phyloP scores from a whole-genome alignment of 1,140 invertebrate genomes.

The Euwallacea fornicatus region DNA sequence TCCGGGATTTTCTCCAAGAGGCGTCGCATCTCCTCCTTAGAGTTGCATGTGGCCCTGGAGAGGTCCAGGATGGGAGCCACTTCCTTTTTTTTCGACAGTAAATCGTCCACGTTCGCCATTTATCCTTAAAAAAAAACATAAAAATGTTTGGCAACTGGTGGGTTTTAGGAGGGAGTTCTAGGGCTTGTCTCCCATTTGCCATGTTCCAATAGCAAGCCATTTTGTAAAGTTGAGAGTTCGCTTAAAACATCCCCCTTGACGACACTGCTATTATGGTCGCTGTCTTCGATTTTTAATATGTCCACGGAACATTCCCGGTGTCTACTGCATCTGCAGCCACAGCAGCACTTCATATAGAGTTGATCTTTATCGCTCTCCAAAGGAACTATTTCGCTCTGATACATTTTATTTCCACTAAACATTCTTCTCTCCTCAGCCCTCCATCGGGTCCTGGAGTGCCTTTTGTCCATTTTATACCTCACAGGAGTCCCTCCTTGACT shows the following conservation, averaged over 20 bases:
- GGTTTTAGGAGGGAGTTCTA: constrained; percentile 53
- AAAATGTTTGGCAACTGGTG: constrained; percentile 1
- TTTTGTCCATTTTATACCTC: constrained; percentile 47
- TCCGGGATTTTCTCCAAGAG: constrained; percentile 85
- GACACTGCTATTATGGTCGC: neutral
- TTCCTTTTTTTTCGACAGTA: constrained; percentile 81
- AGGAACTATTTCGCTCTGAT: constrained; percentile 51
- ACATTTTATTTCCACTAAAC: constrained; percentile 47
- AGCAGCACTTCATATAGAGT: constrained; percentile 49
- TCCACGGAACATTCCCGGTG: constrained; percentile 40
- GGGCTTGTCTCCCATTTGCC: constrained; percentile 46
- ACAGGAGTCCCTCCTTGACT: constrained; percentile 58
- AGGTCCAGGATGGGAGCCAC: constrained; percentile 80
- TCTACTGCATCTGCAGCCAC: constrained; percentile 44
- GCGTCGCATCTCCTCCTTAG: constrained; percentile 78
- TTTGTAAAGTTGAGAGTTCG: constrained; percentile 43
- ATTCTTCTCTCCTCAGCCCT: constrained; percentile 45
- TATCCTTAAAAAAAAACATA: constrained; percentile 19
- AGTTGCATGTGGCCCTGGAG: constrained; percentile 72
- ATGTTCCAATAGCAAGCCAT: constrained; percentile 46
- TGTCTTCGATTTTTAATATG: constrained; percentile 49
- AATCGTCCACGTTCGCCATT: constrained; percentile 76
- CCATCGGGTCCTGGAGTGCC: constrained; percentile 46
- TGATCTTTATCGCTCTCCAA: constrained; percentile 49
- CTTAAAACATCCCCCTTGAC: constrained; percentile 36